These are phyloP conservation scores for Polia nebulosa DNA, from an alignment of 2,888 invertebrate species.

Conservation along the genomic window DNA sequence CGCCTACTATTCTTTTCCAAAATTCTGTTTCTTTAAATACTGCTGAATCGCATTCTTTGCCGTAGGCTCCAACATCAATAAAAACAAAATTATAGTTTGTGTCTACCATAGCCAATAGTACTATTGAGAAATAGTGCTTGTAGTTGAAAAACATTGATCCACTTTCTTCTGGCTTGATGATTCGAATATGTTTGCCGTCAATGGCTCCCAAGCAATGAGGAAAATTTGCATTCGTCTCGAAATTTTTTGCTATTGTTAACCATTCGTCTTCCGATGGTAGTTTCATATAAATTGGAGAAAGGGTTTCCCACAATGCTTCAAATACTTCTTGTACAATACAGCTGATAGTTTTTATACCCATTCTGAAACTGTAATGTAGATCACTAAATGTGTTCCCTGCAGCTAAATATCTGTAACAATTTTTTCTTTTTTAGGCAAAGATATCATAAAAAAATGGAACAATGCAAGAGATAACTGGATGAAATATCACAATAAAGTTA, in stretches of 20 bases:
- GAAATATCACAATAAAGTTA: constrained; percentile 67
- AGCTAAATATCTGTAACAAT: constrained; percentile 36
- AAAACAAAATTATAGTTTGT: constrained; percentile 63
- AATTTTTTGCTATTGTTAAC: constrained; percentile 54
- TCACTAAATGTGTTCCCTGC: constrained; percentile 61
- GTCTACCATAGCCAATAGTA: constrained; percentile 42
- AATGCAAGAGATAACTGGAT: constrained; percentile 66
- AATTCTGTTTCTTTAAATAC: constrained; percentile 61
- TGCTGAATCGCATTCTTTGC: constrained; percentile 64
- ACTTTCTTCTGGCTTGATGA: constrained; percentile 55
- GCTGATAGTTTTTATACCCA: constrained; percentile 63
- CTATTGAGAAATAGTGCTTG: constrained; percentile 26
- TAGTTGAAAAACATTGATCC: constrained; percentile 37
- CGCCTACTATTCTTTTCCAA: constrained; percentile 51
- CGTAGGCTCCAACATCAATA: constrained; percentile 62
- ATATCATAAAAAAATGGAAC: constrained; percentile 54
- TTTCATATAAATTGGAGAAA: constrained; percentile 58
- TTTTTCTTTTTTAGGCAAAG: constrained; percentile 45
- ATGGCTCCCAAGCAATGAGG: constrained; percentile 60
- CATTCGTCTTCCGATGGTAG: constrained; percentile 39
- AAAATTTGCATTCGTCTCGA: constrained; percentile 16
- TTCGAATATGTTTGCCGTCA: constrained; percentile 64
- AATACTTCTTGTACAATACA: constrained; percentile 58
- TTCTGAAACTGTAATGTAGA: constrained; percentile 56
- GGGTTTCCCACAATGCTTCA: constrained; percentile 50